Evolutionary conservation across 2,113 vertebrate species (phyloP).

Genomic region (Dasyprocta punctata): DNA sequence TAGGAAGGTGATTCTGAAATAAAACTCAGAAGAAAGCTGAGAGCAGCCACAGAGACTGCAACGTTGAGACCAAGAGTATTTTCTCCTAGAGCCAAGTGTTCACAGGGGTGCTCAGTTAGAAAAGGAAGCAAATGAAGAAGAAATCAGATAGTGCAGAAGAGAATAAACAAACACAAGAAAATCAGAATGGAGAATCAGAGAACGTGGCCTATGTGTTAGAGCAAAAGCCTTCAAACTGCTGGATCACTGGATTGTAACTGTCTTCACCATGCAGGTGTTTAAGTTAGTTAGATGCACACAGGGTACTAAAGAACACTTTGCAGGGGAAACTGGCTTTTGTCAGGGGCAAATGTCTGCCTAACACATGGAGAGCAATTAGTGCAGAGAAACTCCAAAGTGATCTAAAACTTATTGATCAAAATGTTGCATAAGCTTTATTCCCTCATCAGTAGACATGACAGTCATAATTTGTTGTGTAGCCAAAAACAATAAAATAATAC

Average conservation of each 20-base stretch:
- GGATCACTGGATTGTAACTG: neutral
- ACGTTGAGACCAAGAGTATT: accelerated
- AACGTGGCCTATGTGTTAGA: neutral
- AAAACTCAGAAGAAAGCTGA: neutral
- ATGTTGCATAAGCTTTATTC: neutral
- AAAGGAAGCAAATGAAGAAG: neutral
- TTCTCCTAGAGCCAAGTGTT: neutral
- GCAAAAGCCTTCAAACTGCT: neutral
- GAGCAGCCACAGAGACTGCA: neutral
- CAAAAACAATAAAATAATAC: neutral
- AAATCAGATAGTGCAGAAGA: neutral
- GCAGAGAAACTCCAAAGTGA: neutral
- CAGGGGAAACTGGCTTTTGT: neutral
- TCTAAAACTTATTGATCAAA: neutral
- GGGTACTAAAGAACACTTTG: neutral
- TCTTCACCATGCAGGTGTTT: neutral
- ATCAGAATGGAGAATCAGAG: neutral
- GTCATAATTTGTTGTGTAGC: neutral
- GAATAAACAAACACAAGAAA: neutral
- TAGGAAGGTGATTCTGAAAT: neutral
- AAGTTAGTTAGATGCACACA: neutral
- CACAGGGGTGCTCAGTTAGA: accelerated
- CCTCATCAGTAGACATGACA: neutral
- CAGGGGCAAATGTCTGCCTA: neutral
- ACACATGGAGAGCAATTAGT: neutral